Percentiles rank a stretch among this genome's conserved stretches.
Conservation (phyloP, 2,888 invertebrate species). For the Tricholauxania praeusta region DNA sequence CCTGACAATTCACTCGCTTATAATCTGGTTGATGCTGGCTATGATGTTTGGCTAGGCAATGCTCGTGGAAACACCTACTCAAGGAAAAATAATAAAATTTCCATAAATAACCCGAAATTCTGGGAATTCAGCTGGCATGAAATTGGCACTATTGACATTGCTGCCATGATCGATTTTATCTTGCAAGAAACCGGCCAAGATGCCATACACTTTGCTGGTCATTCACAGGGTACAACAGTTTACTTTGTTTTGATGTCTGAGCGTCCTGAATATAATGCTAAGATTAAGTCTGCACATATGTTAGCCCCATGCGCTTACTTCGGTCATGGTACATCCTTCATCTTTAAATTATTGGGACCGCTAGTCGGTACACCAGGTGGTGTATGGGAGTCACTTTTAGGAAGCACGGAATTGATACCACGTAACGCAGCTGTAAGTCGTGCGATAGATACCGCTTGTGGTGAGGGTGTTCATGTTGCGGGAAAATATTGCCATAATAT, state of each 20-base stretch:
- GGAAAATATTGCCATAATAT: constrained; percentile 53
- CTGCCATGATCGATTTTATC: constrained; percentile 62
- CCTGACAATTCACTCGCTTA: constrained; percentile 59
- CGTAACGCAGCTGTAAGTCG: constrained; percentile 54
- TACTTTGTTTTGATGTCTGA: constrained; percentile 57
- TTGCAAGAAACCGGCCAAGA: constrained; percentile 45
- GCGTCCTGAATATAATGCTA: constrained; percentile 57
- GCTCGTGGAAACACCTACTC: constrained; percentile 64
- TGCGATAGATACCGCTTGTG: constrained; percentile 54
- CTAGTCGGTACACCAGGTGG: constrained; percentile 58
- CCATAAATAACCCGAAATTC: constrained; percentile 56
- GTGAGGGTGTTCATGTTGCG: constrained; percentile 40
- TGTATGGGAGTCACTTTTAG: constrained; percentile 51
- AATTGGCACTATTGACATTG: constrained; percentile 76
- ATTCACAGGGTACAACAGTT: constrained; percentile 64
- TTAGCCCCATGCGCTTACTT: constrained; percentile 67
- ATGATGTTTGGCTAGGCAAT: constrained; percentile 66
- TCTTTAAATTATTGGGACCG: constrained; percentile 65
- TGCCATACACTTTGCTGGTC: constrained; percentile 60
- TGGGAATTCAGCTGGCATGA: constrained; percentile 83
- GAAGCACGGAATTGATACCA: constrained; percentile 56
- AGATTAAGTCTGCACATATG: constrained; percentile 60
- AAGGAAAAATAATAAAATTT: constrained; percentile 56
- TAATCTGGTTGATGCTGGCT: constrained; percentile 62
- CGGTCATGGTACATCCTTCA: constrained; percentile 69